A percentile compares a stretch with the other conserved stretches of the same genome.
phyloP scores from a whole-genome alignment of 37 sponge, comb jelly and placozoan genomes.

The Amphimedon queenslandica region DNA sequence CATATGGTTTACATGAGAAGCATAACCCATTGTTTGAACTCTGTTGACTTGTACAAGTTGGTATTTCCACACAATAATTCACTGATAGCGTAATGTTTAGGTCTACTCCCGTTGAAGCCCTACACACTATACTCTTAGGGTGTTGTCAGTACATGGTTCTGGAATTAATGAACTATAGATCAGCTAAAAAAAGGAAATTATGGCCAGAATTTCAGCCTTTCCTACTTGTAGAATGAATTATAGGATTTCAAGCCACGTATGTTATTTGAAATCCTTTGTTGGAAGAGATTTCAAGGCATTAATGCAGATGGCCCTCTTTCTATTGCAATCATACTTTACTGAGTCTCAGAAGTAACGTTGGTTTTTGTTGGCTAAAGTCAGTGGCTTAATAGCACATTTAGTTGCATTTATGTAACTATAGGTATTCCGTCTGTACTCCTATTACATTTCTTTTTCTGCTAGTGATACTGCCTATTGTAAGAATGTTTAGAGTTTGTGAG shows the following conservation, averaged over 20 bases:
- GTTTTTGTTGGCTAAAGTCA: slow-evolving; percentile 1
- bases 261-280: slow-evolving; percentile 19
- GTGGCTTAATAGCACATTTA: background rate
- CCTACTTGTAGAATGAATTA: slow-evolving; percentile 15
- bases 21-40: background rate
- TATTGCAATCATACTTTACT: slow-evolving; percentile 17
- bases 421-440: background rate
- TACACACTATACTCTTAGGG: slow-evolving; percentile 42
- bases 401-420: background rate
- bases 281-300: slow-evolving; percentile 34
- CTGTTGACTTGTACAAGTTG: background rate
- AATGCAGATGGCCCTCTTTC: slow-evolving; percentile 31
- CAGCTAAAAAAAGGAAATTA: slow-evolving; percentile 12
- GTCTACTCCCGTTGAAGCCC: slow-evolving; percentile 26
- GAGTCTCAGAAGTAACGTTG: slow-evolving; percentile 7
- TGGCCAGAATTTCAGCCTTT: slow-evolving; percentile 12
- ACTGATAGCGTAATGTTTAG: background rate
- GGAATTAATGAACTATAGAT: slow-evolving; percentile 1
- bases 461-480: background rate
- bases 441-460: background rate
- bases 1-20: background rate
- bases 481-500: slow-evolving; percentile 29
- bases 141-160: slow-evolving; percentile 29
- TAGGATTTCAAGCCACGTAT: slow-evolving; percentile 13
- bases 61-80: background rate